These are phyloP conservation scores for Lycophotia porphyrea DNA, from an alignment of 2,888 invertebrate genomes.

Conservation along the genomic window DNA sequence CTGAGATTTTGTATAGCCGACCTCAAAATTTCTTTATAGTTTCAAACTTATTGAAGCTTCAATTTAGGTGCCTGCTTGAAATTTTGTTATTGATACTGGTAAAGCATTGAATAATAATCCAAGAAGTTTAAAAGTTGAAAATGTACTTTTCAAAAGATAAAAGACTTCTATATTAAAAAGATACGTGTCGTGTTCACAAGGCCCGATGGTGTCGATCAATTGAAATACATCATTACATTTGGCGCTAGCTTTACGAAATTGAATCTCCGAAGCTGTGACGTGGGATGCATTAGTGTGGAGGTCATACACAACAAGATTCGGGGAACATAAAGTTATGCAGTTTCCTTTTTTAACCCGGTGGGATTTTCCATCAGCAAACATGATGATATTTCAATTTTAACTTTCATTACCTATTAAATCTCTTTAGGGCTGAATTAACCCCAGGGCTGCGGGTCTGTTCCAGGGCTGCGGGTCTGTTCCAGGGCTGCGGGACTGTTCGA, in stretches of 20 bases:
- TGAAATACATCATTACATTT: constrained; percentile 76
- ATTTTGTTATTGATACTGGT: not conserved
- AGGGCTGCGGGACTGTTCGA: too few relatives aligned
- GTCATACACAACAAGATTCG: constrained; percentile 65
- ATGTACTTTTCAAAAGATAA: constrained; percentile 13
- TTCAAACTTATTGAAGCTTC: not conserved
- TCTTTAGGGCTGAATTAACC: not conserved
- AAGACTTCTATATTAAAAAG: constrained; percentile 31
- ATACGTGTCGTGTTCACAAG: constrained; percentile 27
- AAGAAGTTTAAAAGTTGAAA: not conserved
- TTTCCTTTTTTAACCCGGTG: not conserved
- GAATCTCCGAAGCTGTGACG: constrained; percentile 77
- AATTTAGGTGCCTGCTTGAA: not conserved
- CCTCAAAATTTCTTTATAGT: not conserved
- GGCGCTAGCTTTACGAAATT: constrained; percentile 77
- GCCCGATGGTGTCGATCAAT: constrained; percentile 68
- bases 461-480: too few relatives aligned
- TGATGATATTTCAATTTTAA: not conserved
- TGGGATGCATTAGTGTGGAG: constrained; percentile 75
- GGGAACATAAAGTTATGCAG: not conserved
- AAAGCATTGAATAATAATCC: not conserved
- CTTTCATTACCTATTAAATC: not conserved
- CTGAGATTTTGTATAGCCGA: not conserved
- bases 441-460: too few relatives aligned
- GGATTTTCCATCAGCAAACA: not conserved